Base-by-base conservation (phyloP, 2,888 invertebrate species). In the Cenopis cana region DNA sequence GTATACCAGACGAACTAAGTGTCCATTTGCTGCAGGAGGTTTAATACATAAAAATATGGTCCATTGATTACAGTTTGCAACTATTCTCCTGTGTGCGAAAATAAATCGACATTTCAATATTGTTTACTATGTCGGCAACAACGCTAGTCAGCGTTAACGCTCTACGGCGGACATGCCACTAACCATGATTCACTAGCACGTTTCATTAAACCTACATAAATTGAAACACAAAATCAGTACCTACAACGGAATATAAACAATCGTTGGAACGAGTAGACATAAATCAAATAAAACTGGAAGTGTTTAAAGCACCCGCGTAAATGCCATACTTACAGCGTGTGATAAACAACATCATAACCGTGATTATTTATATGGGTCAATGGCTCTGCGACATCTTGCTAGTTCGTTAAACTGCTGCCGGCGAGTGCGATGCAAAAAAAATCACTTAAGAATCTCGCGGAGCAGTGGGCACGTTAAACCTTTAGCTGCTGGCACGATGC, bases 371-470 rank as follows among this genome's bases (percentile, higher is more conserved):
- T 87, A 88, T 86, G 85, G 89, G 89, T 89, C 89, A 88, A 88
- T 80, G 84, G 81, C 81, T 85, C 75, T 84, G 86, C 87, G 87
- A 89, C 89, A 88, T 89, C 90, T 90, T 89, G 86, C 81, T 87
- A 85, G 87, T 89, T 89, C 89, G 88, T 89, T 89, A 88, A 88
- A 90, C 87, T 85, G 84, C 83, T 81, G 85, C 80, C 79, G 80
- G 81, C 79, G 81, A 82, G 82, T 84, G 82, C 79, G 81, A 82
- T 83, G 86, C 84, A 90, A 90, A 88, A 90, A 90, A 90, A 90
- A 91, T 89, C 90, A 89, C 89, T 91, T 89, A 89, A 87, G 89
- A 89, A 88, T 84, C 84, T 87, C 83, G 82, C 82, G 79, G 84
- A 82, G 78, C 78, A 80, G 82, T 82, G 82, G 80, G 85, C 86